phyloP scores from a whole-genome alignment of 1,140 invertebrate genomes.

The Drosophila insularis region DNA sequence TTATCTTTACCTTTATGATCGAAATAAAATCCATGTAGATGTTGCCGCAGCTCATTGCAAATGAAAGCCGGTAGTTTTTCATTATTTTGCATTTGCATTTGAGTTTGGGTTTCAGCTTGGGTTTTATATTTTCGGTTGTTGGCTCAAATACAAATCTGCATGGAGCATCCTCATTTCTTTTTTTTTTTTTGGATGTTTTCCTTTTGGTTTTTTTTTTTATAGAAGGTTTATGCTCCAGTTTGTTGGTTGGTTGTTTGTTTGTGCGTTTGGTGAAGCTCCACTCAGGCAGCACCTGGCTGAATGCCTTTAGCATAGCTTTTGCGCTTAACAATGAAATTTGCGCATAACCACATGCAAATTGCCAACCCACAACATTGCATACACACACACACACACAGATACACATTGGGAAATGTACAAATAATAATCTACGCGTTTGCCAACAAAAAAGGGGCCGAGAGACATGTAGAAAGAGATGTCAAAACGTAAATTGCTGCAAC shows the following conservation, averaged over 20 bases:
- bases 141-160: slow-evolving; percentile 35
- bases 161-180: slow-evolving; percentile 18
- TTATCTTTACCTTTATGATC: slow-evolving; percentile 7
- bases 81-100: slow-evolving; percentile 55
- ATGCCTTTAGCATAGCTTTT: slow-evolving; percentile 58
- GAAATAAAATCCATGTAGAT: slow-evolving; percentile 23
- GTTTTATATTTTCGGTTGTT: slow-evolving; percentile 1
- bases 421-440: slow-evolving; percentile 75
- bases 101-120: slow-evolving; percentile 2
- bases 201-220: slow-evolving; percentile 2
- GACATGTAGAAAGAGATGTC: slow-evolving; percentile 53
- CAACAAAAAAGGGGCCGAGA: slow-evolving; percentile 16
- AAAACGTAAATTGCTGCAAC: slow-evolving; percentile 66
- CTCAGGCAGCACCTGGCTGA: slow-evolving; percentile 27
- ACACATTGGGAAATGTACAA: slow-evolving; percentile 64
- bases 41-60: slow-evolving; percentile 57
- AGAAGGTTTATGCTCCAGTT: slow-evolving; percentile 15
- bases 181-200: neutral
- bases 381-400: slow-evolving; percentile 21
- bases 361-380: slow-evolving; percentile 61
- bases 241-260: slow-evolving; percentile 29
- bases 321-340: slow-evolving; percentile 80
- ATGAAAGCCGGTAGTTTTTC: slow-evolving; percentile 59
- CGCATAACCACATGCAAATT: slow-evolving; percentile 81
- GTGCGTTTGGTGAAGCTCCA: slow-evolving; percentile 36